Base-by-base conservation (phyloP, 2,113 vertebrate species). In the Corynorhinus townsendii region DNA sequence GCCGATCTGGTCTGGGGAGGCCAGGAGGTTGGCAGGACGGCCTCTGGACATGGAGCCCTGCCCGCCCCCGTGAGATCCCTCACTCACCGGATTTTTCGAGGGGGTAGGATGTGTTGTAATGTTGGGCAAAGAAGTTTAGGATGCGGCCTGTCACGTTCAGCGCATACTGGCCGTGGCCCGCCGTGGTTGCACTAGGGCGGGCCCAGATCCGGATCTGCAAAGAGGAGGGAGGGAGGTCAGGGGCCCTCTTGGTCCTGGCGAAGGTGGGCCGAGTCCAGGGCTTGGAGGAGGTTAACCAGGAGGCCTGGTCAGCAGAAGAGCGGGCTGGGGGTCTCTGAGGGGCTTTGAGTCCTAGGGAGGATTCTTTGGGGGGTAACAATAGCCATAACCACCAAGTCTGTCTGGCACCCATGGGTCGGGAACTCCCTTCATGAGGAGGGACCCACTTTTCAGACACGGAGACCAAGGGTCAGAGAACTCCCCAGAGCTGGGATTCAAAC, bases 131-230 rank as follows among this genome's bases (percentile, higher is more conserved):
- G 97, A 99, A 99, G 0, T 1, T 72, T 49, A 99, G 98, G 91
- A 99, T 98, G 52, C n/a, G 96, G 59, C 98, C 98, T 0, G 99
- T 99, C 76, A 98, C 96, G 0, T 3, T 94, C 16, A 99, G 98
- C 0, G 99, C 98, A 0, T 99, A 99, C 0, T 0, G 0, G 0
- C 98, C 99, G 7, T 99, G 99, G 7, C 91, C 96, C 2, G 95
- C 90, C 0, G 0, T 0, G 0, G 99, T 99, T 52, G 99, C 99
- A 1, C 40, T 59, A n/a, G 97, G 98, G 17, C 99, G 99, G 81
- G 99, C 99, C 99, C 99, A 99, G 96, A 99, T 99, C 24, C 99
- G 97, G 68, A 99, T 98, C 99, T 99, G 97, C n/a, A 97, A 38
- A 89, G 87, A 30, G 64, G 52, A 7, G 0, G 4, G 38, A 35